Evolutionary conservation across 2,113 vertebrate species (phyloP).

Genomic region (Salminus brasiliensis): DNA sequence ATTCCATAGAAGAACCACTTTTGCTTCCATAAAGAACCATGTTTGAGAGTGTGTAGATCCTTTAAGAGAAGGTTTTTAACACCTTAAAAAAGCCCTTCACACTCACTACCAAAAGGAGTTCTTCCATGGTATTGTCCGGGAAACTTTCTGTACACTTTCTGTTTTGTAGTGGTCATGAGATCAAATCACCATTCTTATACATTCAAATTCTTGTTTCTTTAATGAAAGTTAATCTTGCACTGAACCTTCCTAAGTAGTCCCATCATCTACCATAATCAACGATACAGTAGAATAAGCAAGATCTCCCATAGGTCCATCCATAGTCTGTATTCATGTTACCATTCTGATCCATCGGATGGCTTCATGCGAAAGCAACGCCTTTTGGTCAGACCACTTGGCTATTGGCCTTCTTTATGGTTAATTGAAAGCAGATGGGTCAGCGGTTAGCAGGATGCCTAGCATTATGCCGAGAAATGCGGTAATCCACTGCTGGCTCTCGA

Average conservation of each 20-base stretch:
- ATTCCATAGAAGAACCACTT: too few species aligned
- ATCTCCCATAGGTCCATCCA: not conserved
- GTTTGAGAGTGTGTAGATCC: too few species aligned
- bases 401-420: constrained; percentile 16
- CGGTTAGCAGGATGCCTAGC: constrained; percentile 41
- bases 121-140: too few species aligned
- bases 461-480: constrained; percentile 29
- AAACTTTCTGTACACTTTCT: too few species aligned
- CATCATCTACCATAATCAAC: not conserved
- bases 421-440: constrained; percentile 53
- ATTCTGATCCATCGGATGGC: not conserved
- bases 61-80: too few species aligned
- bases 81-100: too few species aligned
- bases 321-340: not conserved
- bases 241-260: not conserved
- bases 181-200: too few species aligned
- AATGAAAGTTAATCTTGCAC: too few species aligned
- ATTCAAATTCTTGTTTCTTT: too few species aligned
- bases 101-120: too few species aligned
- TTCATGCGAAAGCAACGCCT: not conserved
- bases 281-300: not conserved
- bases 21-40: too few species aligned
- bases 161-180: too few species aligned
- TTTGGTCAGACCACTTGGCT: constrained; percentile 16
- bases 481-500: constrained; percentile 35